Evolutionary conservation across 1,140 invertebrate genomes (phyloP).

Genomic region (Zaprionus davidi): DNA sequence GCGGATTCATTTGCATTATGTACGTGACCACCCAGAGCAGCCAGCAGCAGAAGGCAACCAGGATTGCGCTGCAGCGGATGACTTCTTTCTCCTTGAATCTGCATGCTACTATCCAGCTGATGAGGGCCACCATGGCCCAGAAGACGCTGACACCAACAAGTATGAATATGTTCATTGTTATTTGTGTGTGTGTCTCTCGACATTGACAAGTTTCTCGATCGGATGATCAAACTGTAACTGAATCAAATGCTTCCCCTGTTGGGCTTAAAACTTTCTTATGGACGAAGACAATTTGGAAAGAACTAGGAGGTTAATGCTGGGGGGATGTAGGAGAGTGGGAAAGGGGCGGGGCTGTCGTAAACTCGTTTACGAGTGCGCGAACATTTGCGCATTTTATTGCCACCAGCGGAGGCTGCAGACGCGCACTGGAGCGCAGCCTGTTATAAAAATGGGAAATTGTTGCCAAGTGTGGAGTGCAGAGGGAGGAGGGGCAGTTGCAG

Average conservation of each 20-base stretch:
- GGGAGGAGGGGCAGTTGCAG: neutral
- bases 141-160: conserved; percentile 17
- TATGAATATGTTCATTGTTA: conserved; percentile 36
- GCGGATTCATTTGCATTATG: conserved; percentile 66
- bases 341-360: conserved; percentile 48
- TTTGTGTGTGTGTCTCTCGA: conserved; percentile 2
- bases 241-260: conserved; percentile 14
- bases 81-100: conserved; percentile 37
- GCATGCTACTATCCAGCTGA: conserved; percentile 25
- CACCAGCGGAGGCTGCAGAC: conserved; percentile 53
- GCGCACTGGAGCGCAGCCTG: conserved; percentile 53
- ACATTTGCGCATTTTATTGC: conserved; percentile 72
- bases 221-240: neutral
- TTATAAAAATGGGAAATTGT: conserved; percentile 78
- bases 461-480: conserved; percentile 14
- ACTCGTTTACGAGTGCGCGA: conserved; percentile 67
- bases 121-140: conserved; percentile 39
- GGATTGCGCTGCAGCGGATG: conserved; percentile 49
- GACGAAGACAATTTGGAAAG: conserved; percentile 50
- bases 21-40: conserved; percentile 61
- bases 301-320: no score
- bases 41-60: conserved; percentile 60
- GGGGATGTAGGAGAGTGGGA: neutral
- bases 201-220: conserved; percentile 55
- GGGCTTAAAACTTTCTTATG: conserved; percentile 41